These are phyloP conservation scores for Engraulis encrasicolus DNA, from an alignment of 2,113 vertebrate species.

Conservation along the genomic window DNA sequence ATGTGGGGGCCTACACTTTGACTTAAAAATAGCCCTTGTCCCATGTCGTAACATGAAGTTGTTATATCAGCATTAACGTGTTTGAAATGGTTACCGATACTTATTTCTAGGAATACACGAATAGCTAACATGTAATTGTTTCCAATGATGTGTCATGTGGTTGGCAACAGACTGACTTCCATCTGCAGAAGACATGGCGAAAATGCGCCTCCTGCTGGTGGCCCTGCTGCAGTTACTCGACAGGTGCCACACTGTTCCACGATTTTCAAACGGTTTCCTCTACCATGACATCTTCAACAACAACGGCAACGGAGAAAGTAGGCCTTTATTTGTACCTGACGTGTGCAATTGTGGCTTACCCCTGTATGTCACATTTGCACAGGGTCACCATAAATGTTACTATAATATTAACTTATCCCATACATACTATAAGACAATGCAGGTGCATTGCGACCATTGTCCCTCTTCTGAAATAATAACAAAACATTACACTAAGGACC, in stretches of 20 bases:
- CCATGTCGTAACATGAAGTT: too few species aligned
- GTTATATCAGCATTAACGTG: neutral
- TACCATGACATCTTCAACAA: slow-evolving; percentile 72
- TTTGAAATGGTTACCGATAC: neutral
- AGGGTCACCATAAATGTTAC: too few species aligned
- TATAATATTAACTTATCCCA: too few species aligned
- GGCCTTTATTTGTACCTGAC: neutral
- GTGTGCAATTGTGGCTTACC: neutral
- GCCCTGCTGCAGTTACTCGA: slow-evolving; percentile 53
- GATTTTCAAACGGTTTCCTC: slow-evolving; percentile 80
- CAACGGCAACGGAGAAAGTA: slow-evolving; percentile 69
- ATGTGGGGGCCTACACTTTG: too few species aligned
- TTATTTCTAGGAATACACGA: too few species aligned
- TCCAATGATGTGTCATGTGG: neutral
- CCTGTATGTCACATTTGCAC: too few species aligned
- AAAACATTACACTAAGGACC: neutral
- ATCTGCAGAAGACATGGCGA: slow-evolving; percentile 36
- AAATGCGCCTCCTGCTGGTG: slow-evolving; percentile 52
- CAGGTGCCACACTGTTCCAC: slow-evolving; percentile 52
- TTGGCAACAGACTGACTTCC: neutral
- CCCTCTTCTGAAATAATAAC: too few species aligned
- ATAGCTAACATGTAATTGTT: too few species aligned
- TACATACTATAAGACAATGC: too few species aligned
- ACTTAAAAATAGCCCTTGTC: too few species aligned
- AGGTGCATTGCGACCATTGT: neutral